A percentile compares a stretch with the other conserved stretches of the same genome.
phyloP scores from a whole-genome alignment of 2,113 vertebrate genomes.

The Ophthalmolycus amberensis region DNA sequence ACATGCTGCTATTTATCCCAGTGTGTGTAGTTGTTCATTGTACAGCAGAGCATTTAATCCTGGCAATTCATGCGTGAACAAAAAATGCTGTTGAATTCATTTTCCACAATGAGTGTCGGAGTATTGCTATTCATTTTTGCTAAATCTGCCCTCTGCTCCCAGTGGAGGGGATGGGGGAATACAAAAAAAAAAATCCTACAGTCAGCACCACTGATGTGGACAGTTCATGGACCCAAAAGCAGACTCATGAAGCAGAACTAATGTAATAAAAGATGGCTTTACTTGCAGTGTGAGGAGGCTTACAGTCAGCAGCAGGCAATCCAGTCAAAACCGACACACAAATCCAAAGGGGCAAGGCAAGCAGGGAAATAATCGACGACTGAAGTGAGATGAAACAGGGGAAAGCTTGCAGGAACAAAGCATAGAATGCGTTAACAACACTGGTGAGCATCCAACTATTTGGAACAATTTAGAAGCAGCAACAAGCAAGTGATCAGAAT shows the following conservation, averaged over 20 bases:
- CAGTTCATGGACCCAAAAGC: neutral
- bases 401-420: neutral
- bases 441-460: neutral
- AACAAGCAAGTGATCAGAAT: neutral
- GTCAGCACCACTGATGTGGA: slow-evolving; percentile 15
- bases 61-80: slow-evolving; percentile 17
- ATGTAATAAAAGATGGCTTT: slow-evolving; percentile 20
- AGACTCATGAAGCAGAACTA: neutral
- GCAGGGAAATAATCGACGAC: slow-evolving; percentile 4
- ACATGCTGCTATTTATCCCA: neutral
- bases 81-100: slow-evolving; percentile 17
- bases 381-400: neutral
- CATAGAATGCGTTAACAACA: neutral
- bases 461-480: neutral
- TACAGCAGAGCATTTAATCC: neutral
- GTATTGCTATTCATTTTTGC: slow-evolving; percentile 1
- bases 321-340: slow-evolving; percentile 9
- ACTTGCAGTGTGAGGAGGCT: neutral
- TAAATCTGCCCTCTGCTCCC: neutral
- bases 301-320: neutral
- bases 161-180: neutral
- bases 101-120: neutral
- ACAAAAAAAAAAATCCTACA: slow-evolving; percentile 2
- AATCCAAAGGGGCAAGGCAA: slow-evolving; percentile 19
- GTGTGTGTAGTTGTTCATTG: slow-evolving; percentile 1